Base-by-base conservation (phyloP, 2,797 vertebrate genomes). In the Argentina silus region DNA sequence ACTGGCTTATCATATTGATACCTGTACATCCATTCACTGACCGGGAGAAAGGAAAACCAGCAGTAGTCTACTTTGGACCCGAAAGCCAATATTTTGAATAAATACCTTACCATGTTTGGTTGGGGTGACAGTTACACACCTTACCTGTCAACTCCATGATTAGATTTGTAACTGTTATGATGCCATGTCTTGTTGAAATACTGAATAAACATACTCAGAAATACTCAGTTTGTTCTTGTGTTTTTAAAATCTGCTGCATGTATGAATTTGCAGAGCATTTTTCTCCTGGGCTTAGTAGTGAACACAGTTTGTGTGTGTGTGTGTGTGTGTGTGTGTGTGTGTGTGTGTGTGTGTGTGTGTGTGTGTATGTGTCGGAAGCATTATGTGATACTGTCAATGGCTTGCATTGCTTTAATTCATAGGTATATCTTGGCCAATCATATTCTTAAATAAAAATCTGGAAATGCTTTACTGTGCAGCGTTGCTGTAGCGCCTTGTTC, bases 141-240 rank as follows among this genome's bases (percentile, higher is more conserved):
- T 43, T 42, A 62, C 2, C 36, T 62, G 14, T 62, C 60, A 62
- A 42, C 36, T 43, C 27, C 27, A 62, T 36, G 27, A n/a, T 43
- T 43, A 3, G 36, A 62, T 62, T 3, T 61, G 12, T 15, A 27
- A 36, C 48, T 67, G 78, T 71, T 27, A 60, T 64, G 12, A 55
- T 59, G 73, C 67, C 48, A 74, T 72, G 59, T 70, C 7, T 71
- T 51, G 51, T 70, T 76, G 42, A 70, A 50, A 71, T 71, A 72
- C 67, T 57, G 60, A 78, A 78, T 74, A 81, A 74, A 78, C 27
- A 36, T 36, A 51, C 70, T 36, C 17, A 42, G 3, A 42, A 68
- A 61, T 59, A 44, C 14, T 57, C 10, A 47, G 42, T 75, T 7
- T 61, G 11, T 44, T 62, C 59, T 42, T 36, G 3, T 44, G 17